These are phyloP conservation scores for Eulimnadia texana DNA, from an alignment of 1,140 invertebrate species.

Conservation along the genomic window DNA sequence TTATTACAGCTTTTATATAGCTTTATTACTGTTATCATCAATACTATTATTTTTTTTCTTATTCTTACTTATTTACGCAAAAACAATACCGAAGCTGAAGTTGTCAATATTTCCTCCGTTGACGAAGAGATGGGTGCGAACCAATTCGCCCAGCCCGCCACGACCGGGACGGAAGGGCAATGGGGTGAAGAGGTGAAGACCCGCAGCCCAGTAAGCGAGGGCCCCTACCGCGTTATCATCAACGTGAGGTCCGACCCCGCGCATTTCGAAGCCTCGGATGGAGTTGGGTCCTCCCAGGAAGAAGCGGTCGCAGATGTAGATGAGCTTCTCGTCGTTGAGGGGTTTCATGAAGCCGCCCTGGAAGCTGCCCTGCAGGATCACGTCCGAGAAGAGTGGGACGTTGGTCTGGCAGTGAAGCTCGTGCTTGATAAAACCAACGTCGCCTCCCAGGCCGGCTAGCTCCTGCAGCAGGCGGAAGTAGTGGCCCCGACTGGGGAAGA, in stretches of 20 bases:
- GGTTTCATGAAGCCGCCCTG: slow-evolving; percentile 48
- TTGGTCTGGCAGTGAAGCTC: slow-evolving; percentile 66
- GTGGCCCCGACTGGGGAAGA: slow-evolving; percentile 57
- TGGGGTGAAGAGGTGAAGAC: slow-evolving; percentile 65
- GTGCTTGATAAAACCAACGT: slow-evolving; percentile 70
- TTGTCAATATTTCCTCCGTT: slow-evolving; percentile 64
- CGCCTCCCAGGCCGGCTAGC: slow-evolving; percentile 71
- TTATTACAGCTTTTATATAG: neutral
- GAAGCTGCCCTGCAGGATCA: slow-evolving; percentile 54
- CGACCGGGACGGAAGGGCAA: slow-evolving; percentile 62
- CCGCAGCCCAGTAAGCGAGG: slow-evolving; percentile 61
- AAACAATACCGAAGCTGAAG: slow-evolving; percentile 35
- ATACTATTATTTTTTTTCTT: neutral
- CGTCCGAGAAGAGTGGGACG: slow-evolving; percentile 42
- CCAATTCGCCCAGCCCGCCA: slow-evolving; percentile 59
- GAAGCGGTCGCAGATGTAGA: slow-evolving; percentile 59
- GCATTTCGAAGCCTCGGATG: slow-evolving; percentile 62
- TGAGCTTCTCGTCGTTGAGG: slow-evolving; percentile 40
- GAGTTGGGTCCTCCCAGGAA: slow-evolving; percentile 73
- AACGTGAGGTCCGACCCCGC: slow-evolving; percentile 62
- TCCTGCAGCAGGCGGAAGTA: slow-evolving; percentile 52
- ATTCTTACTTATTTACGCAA: slow-evolving; percentile 15
- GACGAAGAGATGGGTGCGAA: slow-evolving; percentile 66
- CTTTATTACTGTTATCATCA: neutral
- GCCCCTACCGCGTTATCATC: slow-evolving; percentile 54